Conservation (phyloP, 1,140 invertebrate genomes). For the Hyles vespertilio region DNA sequence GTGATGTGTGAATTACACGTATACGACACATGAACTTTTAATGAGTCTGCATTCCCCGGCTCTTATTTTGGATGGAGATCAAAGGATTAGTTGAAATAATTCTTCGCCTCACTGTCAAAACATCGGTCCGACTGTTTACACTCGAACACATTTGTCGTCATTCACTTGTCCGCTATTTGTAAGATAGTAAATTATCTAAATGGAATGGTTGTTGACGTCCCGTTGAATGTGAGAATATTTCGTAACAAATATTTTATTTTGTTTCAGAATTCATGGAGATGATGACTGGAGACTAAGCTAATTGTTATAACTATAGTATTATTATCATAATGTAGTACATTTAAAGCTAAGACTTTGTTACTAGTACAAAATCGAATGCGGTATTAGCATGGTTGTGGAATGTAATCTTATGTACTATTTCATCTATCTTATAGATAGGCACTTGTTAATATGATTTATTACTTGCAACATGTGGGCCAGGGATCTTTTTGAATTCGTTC, state of each 20-base stretch:
- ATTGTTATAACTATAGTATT: conserved; percentile 55
- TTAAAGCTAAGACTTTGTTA: conserved; percentile 52
- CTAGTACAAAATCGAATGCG: conserved; percentile 64
- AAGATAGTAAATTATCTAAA: too few relatives aligned
- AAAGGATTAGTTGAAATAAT: conserved; percentile 10
- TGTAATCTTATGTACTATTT: conserved; percentile 26
- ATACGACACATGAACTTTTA: neutral
- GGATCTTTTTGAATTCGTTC: conserved; percentile 43
- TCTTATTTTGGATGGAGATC: conserved; percentile 17
- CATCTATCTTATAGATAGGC: conserved; percentile 67
- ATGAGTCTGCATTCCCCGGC: conserved; percentile 3
- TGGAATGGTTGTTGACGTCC: neutral
- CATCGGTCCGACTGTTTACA: too few relatives aligned
- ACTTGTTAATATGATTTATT: conserved; percentile 27
- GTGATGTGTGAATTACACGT: too few relatives aligned
- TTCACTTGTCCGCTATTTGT: too few relatives aligned
- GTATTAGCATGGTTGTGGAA: conserved; percentile 64
- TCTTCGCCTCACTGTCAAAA: conserved; percentile 3
- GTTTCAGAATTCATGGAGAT: conserved; percentile 89
- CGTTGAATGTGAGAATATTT: too few relatives aligned
- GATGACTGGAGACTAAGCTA: conserved; percentile 87
- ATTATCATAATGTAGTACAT: conserved; percentile 45
- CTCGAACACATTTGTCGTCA: too few relatives aligned
- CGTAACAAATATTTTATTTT: conserved; percentile 23
- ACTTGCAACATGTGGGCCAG: conserved; percentile 22